These are phyloP conservation scores for Elysia crispata DNA, from an alignment of 2,888 invertebrate species.

Conservation along the genomic window DNA sequence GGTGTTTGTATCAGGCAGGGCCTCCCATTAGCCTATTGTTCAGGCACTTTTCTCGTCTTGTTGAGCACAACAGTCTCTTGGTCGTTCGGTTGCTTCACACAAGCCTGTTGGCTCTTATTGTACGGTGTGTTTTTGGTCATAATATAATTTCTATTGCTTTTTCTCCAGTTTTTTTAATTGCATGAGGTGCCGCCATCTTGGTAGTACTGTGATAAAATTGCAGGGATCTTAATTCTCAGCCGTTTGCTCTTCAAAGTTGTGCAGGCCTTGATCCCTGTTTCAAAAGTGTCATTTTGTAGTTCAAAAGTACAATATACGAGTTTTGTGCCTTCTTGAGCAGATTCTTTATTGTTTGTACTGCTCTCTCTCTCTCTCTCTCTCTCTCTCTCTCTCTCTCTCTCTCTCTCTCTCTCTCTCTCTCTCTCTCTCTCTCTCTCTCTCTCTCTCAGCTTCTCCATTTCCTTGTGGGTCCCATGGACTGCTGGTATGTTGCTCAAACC, in stretches of 20 bases:
- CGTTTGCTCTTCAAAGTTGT: constrained; percentile 14
- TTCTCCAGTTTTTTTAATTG: constrained; percentile 18
- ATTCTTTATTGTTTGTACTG: constrained; percentile 3
- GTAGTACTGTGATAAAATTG: constrained; percentile 17
- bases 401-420: constrained; percentile 42
- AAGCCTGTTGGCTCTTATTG: constrained; percentile 15
- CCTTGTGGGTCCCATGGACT: constrained; percentile 51
- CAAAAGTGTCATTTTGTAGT: no score
- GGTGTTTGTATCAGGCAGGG: no score
- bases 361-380: not conserved
- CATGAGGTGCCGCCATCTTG: constrained; percentile 13
- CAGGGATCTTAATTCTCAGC: constrained; percentile 21
- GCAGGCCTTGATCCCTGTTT: no score
- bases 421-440: constrained; percentile 50
- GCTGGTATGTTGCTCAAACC: constrained; percentile 50
- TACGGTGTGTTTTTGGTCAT: constrained; percentile 10
- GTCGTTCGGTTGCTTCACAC: constrained; percentile 21
- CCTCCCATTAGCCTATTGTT: constrained; percentile 18
- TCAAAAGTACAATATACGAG: no score
- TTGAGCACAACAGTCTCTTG: constrained; percentile 18
- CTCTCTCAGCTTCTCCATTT: no score
- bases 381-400: no score
- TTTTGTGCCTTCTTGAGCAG: no score
- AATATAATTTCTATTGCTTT: constrained; percentile 19
- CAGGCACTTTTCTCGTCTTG: constrained; percentile 16